These are phyloP conservation scores for Sipha maydis DNA, from an alignment of 2,888 invertebrate species.

Conservation along the genomic window DNA sequence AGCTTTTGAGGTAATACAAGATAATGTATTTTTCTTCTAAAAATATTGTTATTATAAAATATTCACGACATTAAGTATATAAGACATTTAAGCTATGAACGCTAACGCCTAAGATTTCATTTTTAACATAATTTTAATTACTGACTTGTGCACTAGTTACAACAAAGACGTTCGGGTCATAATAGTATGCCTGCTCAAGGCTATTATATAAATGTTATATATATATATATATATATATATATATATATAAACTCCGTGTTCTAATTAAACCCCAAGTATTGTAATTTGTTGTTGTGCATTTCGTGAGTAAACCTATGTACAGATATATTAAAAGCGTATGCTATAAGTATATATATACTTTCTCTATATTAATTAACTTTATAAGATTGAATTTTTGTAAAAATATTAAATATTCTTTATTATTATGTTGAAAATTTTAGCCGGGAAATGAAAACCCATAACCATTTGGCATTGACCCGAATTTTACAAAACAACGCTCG, in stretches of 20 bases:
- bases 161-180: neutral
- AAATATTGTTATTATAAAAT: neutral
- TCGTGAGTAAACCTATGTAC: neutral
- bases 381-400: neutral
- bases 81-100: neutral
- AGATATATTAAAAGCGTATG: neutral
- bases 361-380: too few relatives aligned
- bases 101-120: constrained; percentile 11
- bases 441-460: neutral
- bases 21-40: neutral
- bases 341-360: too few relatives aligned
- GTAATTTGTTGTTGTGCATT: neutral
- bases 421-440: neutral
- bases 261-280: constrained; percentile 6
- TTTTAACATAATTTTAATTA: constrained; percentile 44
- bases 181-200: neutral
- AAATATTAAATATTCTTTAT: neutral
- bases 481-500: neutral
- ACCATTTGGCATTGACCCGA: neutral
- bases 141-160: neutral
- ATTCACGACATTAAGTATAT: neutral
- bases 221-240: neutral
- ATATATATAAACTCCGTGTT: neutral
- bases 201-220: neutral
- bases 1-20: neutral